A percentile compares a stretch with the other conserved stretches of the same genome.
These are phyloP conservation scores for Stomatorhinus walkeri DNA, from an alignment of 2,797 vertebrate species.

Conservation along the genomic window DNA sequence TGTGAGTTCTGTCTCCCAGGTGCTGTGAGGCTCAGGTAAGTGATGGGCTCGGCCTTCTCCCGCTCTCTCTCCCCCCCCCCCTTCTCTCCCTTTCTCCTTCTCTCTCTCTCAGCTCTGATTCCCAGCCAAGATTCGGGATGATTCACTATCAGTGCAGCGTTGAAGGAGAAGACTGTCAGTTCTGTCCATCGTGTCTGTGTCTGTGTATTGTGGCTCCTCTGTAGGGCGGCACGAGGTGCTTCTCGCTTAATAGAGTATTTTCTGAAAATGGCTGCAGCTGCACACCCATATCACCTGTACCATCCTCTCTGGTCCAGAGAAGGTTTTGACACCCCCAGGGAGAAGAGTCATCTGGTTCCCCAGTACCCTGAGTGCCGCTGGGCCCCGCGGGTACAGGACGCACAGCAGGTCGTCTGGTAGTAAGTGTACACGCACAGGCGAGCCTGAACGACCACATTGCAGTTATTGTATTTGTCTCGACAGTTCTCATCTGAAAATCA, in stretches of 20 bases:
- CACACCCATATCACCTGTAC: not conserved
- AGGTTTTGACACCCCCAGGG: constrained; percentile 26
- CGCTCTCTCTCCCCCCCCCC: not conserved
- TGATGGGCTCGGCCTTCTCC: not conserved
- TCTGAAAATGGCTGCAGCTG: not conserved
- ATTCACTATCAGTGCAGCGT: not conserved
- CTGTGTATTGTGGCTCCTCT: not conserved
- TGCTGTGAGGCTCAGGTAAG: not conserved
- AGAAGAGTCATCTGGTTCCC: constrained; percentile 66
- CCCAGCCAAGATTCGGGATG: not conserved
- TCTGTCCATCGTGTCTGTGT: not conserved
- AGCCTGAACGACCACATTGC: constrained; percentile 93
- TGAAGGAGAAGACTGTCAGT: not conserved
- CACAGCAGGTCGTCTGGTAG: constrained; percentile 85
- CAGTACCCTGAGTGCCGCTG: constrained; percentile 60
- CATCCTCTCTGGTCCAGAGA: not conserved
- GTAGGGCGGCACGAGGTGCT: not conserved
- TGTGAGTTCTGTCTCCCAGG: constrained; percentile 1
- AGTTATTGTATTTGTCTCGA: constrained; percentile 89
- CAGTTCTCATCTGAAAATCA: constrained; percentile 78
- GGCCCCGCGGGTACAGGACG: constrained; percentile 72
- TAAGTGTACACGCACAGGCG: constrained; percentile 92
- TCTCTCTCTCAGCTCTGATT: not conserved
- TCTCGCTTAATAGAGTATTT: not conserved
- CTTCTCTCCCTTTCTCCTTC: not conserved